Evolutionary conservation across 1,140 invertebrate species (phyloP), one percentile per base, ranked within the genome.

Genomic region (Micrasema minimum): DNA sequence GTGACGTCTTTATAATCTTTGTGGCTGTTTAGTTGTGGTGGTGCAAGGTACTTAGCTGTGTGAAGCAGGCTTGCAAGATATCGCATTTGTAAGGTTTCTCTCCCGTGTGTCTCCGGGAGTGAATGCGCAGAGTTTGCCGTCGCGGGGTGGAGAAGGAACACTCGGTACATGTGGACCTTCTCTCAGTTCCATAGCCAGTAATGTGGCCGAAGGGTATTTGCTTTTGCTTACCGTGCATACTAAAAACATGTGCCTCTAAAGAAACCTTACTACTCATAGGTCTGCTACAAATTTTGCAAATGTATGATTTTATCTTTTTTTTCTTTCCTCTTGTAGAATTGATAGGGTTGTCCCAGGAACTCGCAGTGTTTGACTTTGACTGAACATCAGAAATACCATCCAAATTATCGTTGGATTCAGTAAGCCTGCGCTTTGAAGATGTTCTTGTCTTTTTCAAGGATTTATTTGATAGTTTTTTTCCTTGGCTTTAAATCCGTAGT

Each of bases 21-120:
- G 64, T 88, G 87, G 35, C 79, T 87, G 72, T 82, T 83, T 14
- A n/a, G n/a, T 76, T 72, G 77, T 87, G 86, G 23, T 80, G 81
- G 50, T 76, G 77, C 2, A 87, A 74, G 66, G 81, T 83, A 2
- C 83, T 80, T 12, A 81, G 80, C 71, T 86, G 85, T 3, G 83
- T 87, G 75, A 90, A 90, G 2, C 77, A 78, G 73, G 87, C 87
- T 0, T 85, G 83, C 82, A 88, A 90, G n/a, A 87, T 75, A 1
- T 55, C 18, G 12, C 50, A 53, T 22, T 53, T 18, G 64, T 85
- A 86, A 20, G 86, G 84, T 51, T 82, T 79, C 18, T 86, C 82
- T 38, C 86, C 87, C 59, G 85, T 84, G 76, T 89, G 88, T 50
- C 84, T 79, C 59, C 82, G 77, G 76, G 80, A 80, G 64, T 85